Conservation (phyloP, 2,888 invertebrate genomes). For the Apomyelois bistriatella region DNA sequence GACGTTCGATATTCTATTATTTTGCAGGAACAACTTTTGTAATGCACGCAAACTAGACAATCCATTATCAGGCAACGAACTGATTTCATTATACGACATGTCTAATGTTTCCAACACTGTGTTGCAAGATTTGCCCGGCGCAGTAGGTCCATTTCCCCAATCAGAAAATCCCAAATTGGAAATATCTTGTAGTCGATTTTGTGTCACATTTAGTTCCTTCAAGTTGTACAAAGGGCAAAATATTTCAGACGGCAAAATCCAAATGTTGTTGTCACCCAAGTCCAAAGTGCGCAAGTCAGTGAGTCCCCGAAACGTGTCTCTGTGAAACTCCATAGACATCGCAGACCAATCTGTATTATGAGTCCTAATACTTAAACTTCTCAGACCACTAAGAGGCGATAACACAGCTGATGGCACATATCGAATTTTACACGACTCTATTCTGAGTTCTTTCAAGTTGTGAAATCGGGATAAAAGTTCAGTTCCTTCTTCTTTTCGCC, state of each 20-base stretch:
- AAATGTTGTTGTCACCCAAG: constrained; percentile 87
- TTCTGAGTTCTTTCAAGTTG: constrained; percentile 82
- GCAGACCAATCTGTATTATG: constrained; percentile 90
- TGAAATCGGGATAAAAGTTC: constrained; percentile 82
- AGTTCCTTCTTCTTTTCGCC: constrained; percentile 73
- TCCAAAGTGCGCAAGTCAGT: constrained; percentile 84
- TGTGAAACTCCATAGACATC: constrained; percentile 87
- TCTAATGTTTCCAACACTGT: constrained; percentile 85
- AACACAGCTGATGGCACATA: constrained; percentile 86
- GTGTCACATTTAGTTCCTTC: constrained; percentile 85
- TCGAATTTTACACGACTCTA: constrained; percentile 89
- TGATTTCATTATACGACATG: constrained; percentile 87
- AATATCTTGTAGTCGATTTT: constrained; percentile 89
- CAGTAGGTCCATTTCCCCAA: constrained; percentile 84
- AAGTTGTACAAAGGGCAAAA: constrained; percentile 86
- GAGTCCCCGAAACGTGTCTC: constrained; percentile 85
- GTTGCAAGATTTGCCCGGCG: constrained; percentile 85
- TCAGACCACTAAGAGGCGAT: constrained; percentile 83
- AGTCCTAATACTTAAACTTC: constrained; percentile 84
- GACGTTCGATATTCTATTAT: constrained; percentile 86
- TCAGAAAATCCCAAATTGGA: constrained; percentile 87
- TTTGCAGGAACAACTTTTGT: constrained; percentile 84
- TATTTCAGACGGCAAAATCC: constrained; percentile 85
- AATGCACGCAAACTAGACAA: constrained; percentile 85
- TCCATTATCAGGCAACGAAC: constrained; percentile 84